Base-by-base conservation (phyloP, 2,797 vertebrate genomes). In the Tamandua tetradactyla region DNA sequence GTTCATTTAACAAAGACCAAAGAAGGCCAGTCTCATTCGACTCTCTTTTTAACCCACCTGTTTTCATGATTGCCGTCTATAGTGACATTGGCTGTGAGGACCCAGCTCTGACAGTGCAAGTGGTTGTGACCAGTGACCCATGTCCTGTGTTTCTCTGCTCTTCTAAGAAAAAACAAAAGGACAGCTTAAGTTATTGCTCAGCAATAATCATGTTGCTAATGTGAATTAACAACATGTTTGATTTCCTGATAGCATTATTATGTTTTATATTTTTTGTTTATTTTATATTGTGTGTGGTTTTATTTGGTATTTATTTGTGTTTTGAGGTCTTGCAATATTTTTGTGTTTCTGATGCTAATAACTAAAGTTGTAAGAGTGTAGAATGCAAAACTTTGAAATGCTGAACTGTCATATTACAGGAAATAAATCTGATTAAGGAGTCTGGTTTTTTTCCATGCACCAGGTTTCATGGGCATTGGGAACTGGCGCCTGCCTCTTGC, bases 301-400 rank as follows among this genome's bases (percentile, higher is more conserved):
- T 98, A 97, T 97, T 98, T 98, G 98, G 98, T 98, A 98, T 98
- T 98, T 98, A 98, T 98, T 98, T 98, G 98, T 98, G 97, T 98
- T 98, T 98, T 97, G 97, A 98, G 98, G 98, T 98, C 98, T 98
- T 98, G 98, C 97, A 69, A 98, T 97, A 98, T 98, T 98, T 98
- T 98, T 98, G 97, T 98, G 98, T 98, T 98, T 98, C 98, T 94
- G 98, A 98, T 98, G 98, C 98, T 98, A 98, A 98, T 97, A 97
- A 98, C 97, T 98, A 96, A 97, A 98, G 98, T 98, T 97, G 96
- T 98, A 98, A 98, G 98, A 98, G 92, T 98, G 97, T 98, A 98
- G 98, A 98, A 98, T 98, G 98, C 98, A 30, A 92, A 98, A 97
- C 97, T 98, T 96, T 97, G 98, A 98, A 97, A 98, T 98, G 98